These are phyloP conservation scores for Bombycilla garrulus DNA, from an alignment of 2,113 vertebrate species.

Conservation along the genomic window DNA sequence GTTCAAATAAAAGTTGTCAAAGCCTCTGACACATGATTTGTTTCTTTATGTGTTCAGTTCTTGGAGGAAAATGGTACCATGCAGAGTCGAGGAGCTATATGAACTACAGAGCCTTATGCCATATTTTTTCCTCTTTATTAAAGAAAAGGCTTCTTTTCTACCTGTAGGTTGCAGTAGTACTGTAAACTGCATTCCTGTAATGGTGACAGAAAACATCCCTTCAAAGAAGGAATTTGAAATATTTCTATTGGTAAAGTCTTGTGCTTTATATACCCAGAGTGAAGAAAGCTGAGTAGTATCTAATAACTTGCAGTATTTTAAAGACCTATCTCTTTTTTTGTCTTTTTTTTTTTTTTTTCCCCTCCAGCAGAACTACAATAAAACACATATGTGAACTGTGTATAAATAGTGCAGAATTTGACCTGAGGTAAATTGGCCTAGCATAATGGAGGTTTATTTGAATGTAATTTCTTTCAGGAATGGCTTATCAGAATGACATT, in stretches of 20 bases:
- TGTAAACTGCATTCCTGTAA: not conserved
- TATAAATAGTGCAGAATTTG: not conserved
- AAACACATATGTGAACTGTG: not conserved
- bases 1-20: not conserved
- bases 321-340: rapidly evolving
- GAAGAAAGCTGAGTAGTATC: not conserved
- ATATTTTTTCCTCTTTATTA: not conserved
- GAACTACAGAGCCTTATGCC: not conserved
- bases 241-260: not conserved
- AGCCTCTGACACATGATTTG: not conserved
- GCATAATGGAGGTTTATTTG: not conserved
- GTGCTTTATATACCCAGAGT: not conserved
- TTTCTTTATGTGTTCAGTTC: not conserved
- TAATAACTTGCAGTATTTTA: not conserved
- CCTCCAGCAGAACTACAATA: not conserved
- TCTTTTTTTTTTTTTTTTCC: too few species aligned
- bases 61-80: not conserved
- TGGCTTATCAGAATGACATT: not conserved
- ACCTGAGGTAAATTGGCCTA: not conserved
- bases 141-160: not conserved
- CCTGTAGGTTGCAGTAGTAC: not conserved
- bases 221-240: not conserved
- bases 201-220: not conserved
- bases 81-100: not conserved
- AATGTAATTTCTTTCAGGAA: not conserved